Conservation (phyloP, 2,888 invertebrate genomes). For the Oscheius myriophilus region DNA sequence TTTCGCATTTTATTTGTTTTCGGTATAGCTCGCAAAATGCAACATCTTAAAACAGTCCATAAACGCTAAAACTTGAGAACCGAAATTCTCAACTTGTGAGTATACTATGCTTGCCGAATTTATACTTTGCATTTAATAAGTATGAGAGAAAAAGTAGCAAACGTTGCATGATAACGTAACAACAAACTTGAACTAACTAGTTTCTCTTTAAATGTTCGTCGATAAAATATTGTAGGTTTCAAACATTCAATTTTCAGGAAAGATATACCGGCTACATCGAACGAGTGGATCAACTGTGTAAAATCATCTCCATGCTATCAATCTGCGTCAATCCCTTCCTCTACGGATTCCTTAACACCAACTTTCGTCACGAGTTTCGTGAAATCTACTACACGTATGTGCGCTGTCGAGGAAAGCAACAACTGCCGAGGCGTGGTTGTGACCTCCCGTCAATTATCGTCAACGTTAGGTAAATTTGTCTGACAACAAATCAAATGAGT, state of each 20-base stretch:
- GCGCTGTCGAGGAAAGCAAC: slow-evolving; percentile 36
- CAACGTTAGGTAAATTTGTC: slow-evolving; percentile 15
- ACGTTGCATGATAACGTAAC: too few relatives aligned
- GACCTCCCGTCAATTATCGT: slow-evolving; percentile 45
- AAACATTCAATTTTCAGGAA: slow-evolving; percentile 49
- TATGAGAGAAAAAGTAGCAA: too few relatives aligned
- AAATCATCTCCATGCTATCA: slow-evolving; percentile 67
- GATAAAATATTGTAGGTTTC: not conserved
- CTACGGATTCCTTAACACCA: slow-evolving; percentile 69
- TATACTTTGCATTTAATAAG: too few relatives aligned
- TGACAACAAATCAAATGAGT: too few relatives aligned
- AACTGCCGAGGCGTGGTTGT: slow-evolving; percentile 26
- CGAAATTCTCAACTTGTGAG: too few relatives aligned
- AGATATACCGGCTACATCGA: slow-evolving; percentile 59
- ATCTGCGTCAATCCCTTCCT: slow-evolving; percentile 70
- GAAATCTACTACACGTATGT: slow-evolving; percentile 60
- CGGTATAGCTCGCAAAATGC: too few relatives aligned
- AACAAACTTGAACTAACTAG: too few relatives aligned
- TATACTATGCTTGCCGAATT: too few relatives aligned
- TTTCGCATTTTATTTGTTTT: too few relatives aligned
- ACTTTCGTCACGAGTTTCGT: slow-evolving; percentile 69
- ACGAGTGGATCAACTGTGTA: slow-evolving; percentile 66
- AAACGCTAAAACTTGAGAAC: too few relatives aligned
- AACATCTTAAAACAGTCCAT: too few relatives aligned
- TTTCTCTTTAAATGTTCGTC: not conserved